phyloP scores from a whole-genome alignment of 2,113 vertebrate genomes.

The Semnornis frantzii region DNA sequence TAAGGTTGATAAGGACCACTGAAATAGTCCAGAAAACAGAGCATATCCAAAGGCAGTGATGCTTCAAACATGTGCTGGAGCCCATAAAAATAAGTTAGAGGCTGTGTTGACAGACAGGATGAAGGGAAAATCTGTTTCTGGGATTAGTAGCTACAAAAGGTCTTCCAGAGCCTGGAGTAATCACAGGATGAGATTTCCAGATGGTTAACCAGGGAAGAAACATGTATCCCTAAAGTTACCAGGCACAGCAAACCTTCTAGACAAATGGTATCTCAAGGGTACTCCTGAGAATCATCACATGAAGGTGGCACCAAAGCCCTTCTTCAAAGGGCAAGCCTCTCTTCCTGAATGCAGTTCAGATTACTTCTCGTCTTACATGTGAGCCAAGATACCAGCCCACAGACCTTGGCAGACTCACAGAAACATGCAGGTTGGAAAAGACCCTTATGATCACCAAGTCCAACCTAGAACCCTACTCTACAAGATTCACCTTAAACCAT shows the following conservation, averaged over 20 bases:
- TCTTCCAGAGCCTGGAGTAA: slow-evolving; percentile 54
- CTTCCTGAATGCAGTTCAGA: background rate
- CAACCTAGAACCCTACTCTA: too few relatives aligned
- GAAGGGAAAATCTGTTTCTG: slow-evolving; percentile 70
- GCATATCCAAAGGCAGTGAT: slow-evolving; percentile 15
- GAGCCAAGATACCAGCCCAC: background rate
- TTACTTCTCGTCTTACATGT: background rate
- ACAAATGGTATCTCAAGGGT: background rate
- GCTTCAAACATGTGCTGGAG: slow-evolving; percentile 55
- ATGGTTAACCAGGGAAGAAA: slow-evolving; percentile 32
- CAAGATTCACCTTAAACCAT: too few relatives aligned
- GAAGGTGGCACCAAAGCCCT: background rate
- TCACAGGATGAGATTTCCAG: slow-evolving; percentile 56
- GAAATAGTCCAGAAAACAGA: background rate
- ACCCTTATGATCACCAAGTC: too few relatives aligned
- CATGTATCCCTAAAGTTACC: background rate
- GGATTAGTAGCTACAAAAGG: slow-evolving; percentile 63
- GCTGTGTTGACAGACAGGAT: slow-evolving; percentile 61
- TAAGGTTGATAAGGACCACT: background rate
- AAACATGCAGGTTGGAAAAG: too few relatives aligned
- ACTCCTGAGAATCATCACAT: background rate
- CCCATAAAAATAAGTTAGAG: slow-evolving; percentile 64
- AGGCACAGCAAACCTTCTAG: background rate
- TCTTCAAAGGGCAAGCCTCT: background rate
- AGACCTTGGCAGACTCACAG: background rate